Percentiles rank a stretch among this genome's conserved stretches.
These are phyloP conservation scores for Synanthedon myopaeformis DNA, from an alignment of 2,888 invertebrate species.

Conservation along the genomic window DNA sequence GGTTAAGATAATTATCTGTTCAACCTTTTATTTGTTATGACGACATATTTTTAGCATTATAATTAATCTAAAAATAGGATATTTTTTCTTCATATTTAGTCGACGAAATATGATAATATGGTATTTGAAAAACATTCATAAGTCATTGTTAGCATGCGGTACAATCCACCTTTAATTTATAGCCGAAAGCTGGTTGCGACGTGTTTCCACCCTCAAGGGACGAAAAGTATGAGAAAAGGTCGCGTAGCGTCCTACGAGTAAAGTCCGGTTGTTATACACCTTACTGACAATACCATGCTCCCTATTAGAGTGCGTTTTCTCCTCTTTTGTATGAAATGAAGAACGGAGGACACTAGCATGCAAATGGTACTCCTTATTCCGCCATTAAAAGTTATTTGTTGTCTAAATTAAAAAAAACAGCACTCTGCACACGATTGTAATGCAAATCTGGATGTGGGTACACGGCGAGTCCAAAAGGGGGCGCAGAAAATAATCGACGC, in stretches of 20 bases:
- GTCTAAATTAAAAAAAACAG: constrained; percentile 60
- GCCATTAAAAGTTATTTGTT: constrained; percentile 61
- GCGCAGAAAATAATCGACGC: constrained; percentile 13
- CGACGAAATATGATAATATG: too few species aligned
- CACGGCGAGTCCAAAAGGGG: constrained; percentile 16
- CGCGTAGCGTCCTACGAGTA: not conserved
- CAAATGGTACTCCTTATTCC: constrained; percentile 52
- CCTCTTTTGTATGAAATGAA: constrained; percentile 3
- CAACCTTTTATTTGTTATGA: too few species aligned
- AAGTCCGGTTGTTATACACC: not conserved
- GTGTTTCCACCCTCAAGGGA: constrained; percentile 5
- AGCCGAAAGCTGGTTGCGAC: constrained; percentile 23
- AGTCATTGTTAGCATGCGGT: constrained; percentile 24
- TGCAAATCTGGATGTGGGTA: constrained; percentile 34
- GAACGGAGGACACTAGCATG: constrained; percentile 32
- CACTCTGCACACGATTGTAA: constrained; percentile 50
- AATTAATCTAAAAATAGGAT: too few species aligned
- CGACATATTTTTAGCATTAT: too few species aligned
- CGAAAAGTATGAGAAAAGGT: constrained; percentile 2
- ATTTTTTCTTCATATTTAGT: too few species aligned
- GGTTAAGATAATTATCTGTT: too few species aligned
- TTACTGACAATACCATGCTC: too few species aligned
- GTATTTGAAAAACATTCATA: constrained; percentile 12
- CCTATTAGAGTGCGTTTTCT: not conserved
- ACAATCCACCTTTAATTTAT: constrained; percentile 39